Conservation (phyloP, 2,888 invertebrate genomes). For the Diadegma fenestrale region DNA sequence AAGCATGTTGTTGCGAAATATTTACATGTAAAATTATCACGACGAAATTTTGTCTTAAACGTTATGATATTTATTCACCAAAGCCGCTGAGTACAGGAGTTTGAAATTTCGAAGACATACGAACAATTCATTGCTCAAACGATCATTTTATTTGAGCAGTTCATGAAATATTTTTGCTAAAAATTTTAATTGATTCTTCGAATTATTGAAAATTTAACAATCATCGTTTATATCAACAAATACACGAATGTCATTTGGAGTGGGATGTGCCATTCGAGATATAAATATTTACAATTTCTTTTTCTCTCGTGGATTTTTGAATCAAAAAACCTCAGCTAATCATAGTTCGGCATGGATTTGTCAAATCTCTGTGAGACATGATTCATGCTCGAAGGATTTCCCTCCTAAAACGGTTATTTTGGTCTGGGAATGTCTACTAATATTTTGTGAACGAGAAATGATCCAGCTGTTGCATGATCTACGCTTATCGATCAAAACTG, state of each 20-base stretch:
- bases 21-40: neutral
- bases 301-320: neutral
- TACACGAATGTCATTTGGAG: neutral
- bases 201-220: neutral
- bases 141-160: neutral
- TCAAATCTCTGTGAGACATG: neutral
- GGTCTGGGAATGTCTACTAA: neutral
- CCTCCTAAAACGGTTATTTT: neutral
- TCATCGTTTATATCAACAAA: neutral
- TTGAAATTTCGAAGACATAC: neutral
- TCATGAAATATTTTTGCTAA: no score
- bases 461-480: neutral
- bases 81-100: neutral
- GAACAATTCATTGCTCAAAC: neutral
- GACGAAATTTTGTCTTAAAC: neutral
- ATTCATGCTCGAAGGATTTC: neutral
- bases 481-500: neutral
- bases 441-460: constrained; percentile 14
- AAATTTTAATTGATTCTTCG: no score
- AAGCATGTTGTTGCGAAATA: neutral
- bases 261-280: neutral
- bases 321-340: neutral
- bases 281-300: neutral
- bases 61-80: neutral
- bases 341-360: neutral